Percentiles rank a stretch among this genome's conserved stretches.
These are phyloP conservation scores for Trachops cirrhosus DNA, from an alignment of 2,797 vertebrate genomes.

Conservation along the genomic window DNA sequence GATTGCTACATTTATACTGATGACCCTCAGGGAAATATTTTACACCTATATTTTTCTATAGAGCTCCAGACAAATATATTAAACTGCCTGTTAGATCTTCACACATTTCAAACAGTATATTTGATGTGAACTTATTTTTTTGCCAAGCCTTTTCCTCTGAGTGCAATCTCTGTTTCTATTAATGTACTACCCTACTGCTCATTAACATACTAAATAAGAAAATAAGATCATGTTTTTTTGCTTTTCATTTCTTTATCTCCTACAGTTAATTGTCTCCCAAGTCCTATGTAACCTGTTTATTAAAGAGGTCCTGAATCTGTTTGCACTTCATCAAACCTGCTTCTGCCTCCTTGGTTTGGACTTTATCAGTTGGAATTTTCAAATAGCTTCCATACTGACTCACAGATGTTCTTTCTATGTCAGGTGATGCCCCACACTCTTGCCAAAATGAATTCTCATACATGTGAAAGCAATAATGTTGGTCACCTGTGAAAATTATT, in stretches of 20 bases:
- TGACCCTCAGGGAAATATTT: neutral
- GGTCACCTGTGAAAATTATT: neutral
- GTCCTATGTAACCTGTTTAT: too few relatives aligned
- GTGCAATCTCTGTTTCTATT: neutral
- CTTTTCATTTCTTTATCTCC: neutral
- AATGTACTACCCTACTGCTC: neutral
- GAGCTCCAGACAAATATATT: neutral
- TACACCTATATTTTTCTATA: neutral
- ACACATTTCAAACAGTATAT: neutral
- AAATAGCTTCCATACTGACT: neutral
- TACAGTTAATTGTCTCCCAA: neutral
- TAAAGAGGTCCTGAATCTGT: neutral
- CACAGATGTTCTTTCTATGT: neutral
- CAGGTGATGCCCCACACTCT: neutral
- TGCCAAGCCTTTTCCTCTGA: neutral
- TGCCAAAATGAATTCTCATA: neutral
- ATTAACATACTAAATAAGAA: neutral
- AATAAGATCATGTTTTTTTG: neutral
- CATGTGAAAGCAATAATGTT: neutral
- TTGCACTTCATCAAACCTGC: neutral
- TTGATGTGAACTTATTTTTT: neutral
- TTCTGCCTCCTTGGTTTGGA: neutral
- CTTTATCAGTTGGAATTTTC: neutral
- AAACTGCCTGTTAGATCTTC: neutral
- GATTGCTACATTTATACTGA: neutral